A percentile compares a stretch with the other conserved stretches of the same genome.
phyloP scores from a whole-genome alignment of 2,797 vertebrate genomes.

The Manis javanica region DNA sequence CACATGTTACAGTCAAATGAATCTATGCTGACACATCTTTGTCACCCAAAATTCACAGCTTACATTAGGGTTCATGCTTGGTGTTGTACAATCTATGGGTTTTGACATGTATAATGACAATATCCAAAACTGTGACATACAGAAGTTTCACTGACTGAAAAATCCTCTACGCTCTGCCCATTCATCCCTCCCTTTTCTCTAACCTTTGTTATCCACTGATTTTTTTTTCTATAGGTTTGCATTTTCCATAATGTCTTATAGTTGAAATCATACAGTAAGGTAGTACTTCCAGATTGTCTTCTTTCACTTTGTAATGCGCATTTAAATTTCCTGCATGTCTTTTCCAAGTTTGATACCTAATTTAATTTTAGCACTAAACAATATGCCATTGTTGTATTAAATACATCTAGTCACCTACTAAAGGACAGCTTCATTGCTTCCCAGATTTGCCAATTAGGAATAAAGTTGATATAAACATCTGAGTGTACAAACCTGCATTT shows the following conservation, averaged over 20 bases:
- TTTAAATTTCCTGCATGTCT: not conserved
- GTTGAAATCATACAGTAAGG: not conserved
- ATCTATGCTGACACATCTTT: no score
- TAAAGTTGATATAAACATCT: not conserved
- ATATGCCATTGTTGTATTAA: not conserved
- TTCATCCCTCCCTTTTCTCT: not conserved
- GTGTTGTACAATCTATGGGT: no score
- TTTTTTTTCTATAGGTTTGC: not conserved
- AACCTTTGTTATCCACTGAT: not conserved
- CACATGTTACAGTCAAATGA: not conserved
- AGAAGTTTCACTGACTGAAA: not conserved
- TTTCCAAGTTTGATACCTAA: not conserved
- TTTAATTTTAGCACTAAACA: not conserved
- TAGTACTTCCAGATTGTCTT: not conserved
- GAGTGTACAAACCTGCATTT: not conserved
- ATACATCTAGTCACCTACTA: not conserved
- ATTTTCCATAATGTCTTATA: not conserved
- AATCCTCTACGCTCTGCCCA: not conserved
- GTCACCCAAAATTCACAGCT: not conserved
- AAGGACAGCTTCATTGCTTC: not conserved
- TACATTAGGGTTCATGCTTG: not conserved
- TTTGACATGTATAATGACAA: no score
- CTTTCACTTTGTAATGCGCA: not conserved
- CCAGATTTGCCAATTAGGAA: not conserved
- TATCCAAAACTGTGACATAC: not conserved